These are phyloP conservation scores for Cabera pusaria DNA, from an alignment of 2,888 invertebrate genomes.

Conservation along the genomic window DNA sequence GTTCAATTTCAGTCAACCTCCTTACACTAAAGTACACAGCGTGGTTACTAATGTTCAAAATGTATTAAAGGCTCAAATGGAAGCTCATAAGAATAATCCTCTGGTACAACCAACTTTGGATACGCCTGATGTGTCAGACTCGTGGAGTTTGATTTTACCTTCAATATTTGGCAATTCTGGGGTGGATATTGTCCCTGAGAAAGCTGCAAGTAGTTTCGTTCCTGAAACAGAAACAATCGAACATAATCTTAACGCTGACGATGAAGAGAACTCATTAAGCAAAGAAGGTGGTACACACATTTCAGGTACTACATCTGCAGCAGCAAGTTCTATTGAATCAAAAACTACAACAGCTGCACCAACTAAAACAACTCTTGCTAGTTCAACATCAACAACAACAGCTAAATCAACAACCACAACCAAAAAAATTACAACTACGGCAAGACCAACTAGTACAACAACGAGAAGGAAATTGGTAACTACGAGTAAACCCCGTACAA, in stretches of 20 bases:
- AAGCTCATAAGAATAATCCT: constrained; percentile 81
- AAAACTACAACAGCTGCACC: constrained; percentile 22
- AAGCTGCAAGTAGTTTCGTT: constrained; percentile 59
- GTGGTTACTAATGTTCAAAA: constrained; percentile 93
- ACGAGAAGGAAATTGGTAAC: constrained; percentile 35
- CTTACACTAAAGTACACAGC: constrained; percentile 88
- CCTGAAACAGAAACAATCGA: constrained; percentile 74
- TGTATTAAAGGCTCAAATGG: constrained; percentile 91
- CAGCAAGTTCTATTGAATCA: constrained; percentile 28
- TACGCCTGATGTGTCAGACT: constrained; percentile 88
- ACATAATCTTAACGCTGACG: constrained; percentile 40
- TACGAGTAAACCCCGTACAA: constrained; percentile 29
- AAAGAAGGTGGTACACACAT: constrained; percentile 58
- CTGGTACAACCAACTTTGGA: constrained; percentile 81
- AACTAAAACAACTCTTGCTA: constrained; percentile 22
- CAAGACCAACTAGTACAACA: constrained; percentile 25
- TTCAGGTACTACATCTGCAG: constrained; percentile 40
- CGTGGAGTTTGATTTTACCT: constrained; percentile 92
- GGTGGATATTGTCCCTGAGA: constrained; percentile 83
- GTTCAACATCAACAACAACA: constrained; percentile 22
- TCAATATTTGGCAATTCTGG: constrained; percentile 90
- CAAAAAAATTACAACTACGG: constrained; percentile 22
- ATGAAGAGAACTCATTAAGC: constrained; percentile 51
- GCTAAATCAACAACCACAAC: constrained; percentile 17
- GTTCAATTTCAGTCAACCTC: constrained; percentile 78